These are phyloP conservation scores for Saccostrea echinata DNA, from an alignment of 1,140 invertebrate species.

Conservation along the genomic window DNA sequence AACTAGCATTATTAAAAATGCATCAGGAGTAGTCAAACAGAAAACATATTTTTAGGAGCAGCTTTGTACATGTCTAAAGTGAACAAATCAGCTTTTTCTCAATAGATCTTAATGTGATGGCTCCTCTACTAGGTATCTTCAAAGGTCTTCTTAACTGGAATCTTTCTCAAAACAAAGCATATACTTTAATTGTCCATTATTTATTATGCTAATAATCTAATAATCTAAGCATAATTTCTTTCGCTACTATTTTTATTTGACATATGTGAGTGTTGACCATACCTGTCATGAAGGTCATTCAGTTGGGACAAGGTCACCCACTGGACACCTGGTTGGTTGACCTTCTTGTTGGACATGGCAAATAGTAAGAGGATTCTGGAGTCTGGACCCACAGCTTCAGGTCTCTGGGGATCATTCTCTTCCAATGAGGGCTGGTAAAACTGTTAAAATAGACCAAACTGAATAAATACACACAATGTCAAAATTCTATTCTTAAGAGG, in stretches of 20 bases:
- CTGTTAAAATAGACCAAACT: conserved; percentile 53
- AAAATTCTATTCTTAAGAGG: not conserved
- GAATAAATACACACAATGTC: not conserved
- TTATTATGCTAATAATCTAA: too few relatives aligned
- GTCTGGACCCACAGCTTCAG: conserved; percentile 65
- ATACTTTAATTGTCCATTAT: too few relatives aligned
- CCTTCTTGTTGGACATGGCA: conserved; percentile 65
- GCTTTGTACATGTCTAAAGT: too few relatives aligned
- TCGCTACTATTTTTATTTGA: too few relatives aligned
- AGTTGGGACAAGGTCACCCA: conserved; percentile 75
- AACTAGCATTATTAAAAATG: not conserved
- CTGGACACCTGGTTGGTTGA: conserved; percentile 57
- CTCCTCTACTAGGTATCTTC: too few relatives aligned
- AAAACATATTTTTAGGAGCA: too few relatives aligned
- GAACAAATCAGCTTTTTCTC: too few relatives aligned
- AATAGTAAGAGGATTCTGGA: conserved; percentile 69
- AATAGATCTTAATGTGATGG: too few relatives aligned
- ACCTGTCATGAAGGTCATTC: conserved; percentile 77
- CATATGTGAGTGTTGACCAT: not conserved
- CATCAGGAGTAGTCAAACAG: too few relatives aligned
- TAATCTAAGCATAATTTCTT: too few relatives aligned
- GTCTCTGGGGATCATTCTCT: conserved; percentile 64
- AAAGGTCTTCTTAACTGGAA: too few relatives aligned
- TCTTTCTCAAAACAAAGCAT: too few relatives aligned
- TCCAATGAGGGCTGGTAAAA: conserved; percentile 75